These are phyloP conservation scores for Empidonax traillii DNA, from an alignment of 2,113 vertebrate genomes.

Conservation along the genomic window DNA sequence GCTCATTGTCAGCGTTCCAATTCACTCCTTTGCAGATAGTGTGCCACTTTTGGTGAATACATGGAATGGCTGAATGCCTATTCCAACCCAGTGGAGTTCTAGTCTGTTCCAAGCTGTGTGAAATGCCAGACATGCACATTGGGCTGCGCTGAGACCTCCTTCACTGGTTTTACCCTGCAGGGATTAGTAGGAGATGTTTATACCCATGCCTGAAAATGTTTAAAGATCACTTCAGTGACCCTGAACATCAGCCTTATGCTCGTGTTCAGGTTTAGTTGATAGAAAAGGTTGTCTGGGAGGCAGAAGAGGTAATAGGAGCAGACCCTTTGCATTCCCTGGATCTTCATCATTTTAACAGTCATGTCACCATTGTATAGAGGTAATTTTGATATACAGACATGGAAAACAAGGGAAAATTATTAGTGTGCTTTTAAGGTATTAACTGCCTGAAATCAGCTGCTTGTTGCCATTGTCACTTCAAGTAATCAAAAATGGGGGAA, in stretches of 20 bases:
- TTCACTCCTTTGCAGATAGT: neutral
- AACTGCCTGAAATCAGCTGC: neutral
- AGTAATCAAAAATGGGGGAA: fast-evolving
- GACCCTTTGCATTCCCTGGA: neutral
- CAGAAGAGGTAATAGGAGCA: neutral
- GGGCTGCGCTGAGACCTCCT: neutral
- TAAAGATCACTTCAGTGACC: neutral
- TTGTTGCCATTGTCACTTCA: neutral
- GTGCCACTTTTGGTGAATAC: fast-evolving
- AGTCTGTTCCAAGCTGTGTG: neutral
- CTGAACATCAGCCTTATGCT: neutral
- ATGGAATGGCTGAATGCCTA: neutral
- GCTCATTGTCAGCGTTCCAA: neutral
- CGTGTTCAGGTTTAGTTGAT: neutral
- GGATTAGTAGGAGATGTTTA: neutral
- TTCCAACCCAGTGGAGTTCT: neutral
- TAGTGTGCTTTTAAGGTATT: neutral
- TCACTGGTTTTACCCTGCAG: neutral
- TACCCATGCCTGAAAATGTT: neutral
- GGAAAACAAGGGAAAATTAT: neutral
- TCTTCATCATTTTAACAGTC: neutral
- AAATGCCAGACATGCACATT: neutral
- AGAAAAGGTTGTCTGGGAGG: neutral
- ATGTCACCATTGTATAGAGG: neutral
- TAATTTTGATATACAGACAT: neutral